These are phyloP conservation scores for Lepisosteus osseus DNA, from an alignment of 2,113 vertebrate species.

Conservation along the genomic window DNA sequence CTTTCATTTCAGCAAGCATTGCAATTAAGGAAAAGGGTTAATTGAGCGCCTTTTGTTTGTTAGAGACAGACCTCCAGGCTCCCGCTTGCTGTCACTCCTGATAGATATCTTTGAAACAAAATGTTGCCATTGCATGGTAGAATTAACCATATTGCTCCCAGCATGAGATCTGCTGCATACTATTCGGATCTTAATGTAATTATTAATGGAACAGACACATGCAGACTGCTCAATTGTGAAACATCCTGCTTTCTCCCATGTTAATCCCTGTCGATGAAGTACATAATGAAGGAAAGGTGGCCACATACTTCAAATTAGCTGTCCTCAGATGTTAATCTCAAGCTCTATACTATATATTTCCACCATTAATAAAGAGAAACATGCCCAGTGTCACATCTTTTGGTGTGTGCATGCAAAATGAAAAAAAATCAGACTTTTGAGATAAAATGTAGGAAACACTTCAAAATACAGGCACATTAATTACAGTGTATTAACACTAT, in stretches of 20 bases:
- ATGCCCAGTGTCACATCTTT: neutral
- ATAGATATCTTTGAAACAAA: conserved; percentile 5
- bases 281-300: conserved; percentile 18
- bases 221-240: neutral
- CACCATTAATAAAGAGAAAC: neutral
- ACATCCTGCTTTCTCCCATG: conserved; percentile 3
- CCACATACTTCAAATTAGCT: conserved; percentile 27
- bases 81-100: neutral
- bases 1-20: too few species aligned
- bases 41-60: conserved; percentile 17
- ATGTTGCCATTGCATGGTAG: conserved; percentile 13
- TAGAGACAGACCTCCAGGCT: conserved; percentile 9
- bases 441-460: too few species aligned
- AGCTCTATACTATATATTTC: too few species aligned
- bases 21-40: neutral
- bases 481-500: too few species aligned
- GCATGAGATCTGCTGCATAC: neutral
- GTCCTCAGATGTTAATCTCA: conserved; percentile 15
- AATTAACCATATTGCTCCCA: conserved; percentile 5
- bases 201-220: conserved; percentile 7
- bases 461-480: too few species aligned
- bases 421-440: too few species aligned
- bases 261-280: conserved; percentile 54
- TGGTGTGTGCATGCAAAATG: too few species aligned
- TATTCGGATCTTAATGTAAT: conserved; percentile 3